phyloP scores from a whole-genome alignment of 2,113 vertebrate genomes.

The Onychostoma macrolepis region DNA sequence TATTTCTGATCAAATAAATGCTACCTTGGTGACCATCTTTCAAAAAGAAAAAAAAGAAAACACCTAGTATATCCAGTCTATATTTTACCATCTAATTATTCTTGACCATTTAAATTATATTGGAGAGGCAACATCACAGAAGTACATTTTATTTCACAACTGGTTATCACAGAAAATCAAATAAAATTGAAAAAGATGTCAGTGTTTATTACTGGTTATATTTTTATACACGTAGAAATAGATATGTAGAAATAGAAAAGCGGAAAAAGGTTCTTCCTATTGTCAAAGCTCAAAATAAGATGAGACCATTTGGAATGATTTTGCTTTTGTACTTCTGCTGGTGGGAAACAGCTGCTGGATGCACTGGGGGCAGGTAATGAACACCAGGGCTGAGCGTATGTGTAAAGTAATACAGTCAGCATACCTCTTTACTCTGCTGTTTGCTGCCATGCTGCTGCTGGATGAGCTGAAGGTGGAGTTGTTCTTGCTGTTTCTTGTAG shows the following conservation, averaged over 20 bases:
- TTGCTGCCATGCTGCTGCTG: constrained; percentile 99
- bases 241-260: not conserved
- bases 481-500: constrained; percentile 99
- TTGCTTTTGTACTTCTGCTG: not conserved
- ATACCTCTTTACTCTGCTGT: constrained; percentile 98
- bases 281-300: constrained; percentile 4
- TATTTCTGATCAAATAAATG: not conserved
- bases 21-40: too few relatives aligned
- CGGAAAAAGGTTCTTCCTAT: not conserved
- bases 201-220: not conserved
- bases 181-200: not conserved
- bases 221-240: not conserved
- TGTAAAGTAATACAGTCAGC: constrained; percentile 70
- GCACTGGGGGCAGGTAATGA: constrained; percentile 12
- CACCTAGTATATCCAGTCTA: not conserved
- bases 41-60: too few relatives aligned
- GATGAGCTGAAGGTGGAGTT: constrained; percentile 98
- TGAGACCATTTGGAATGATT: not conserved
- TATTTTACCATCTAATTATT: not conserved
- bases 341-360: constrained; percentile 50
- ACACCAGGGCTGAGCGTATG: constrained; percentile 47
- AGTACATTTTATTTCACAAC: not conserved
- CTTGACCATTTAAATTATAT: not conserved
- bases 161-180: not conserved
- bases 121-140: not conserved